Percentiles rank a stretch among this genome's conserved stretches.
Evolutionary conservation across 2,797 vertebrate species (phyloP).

Genomic region (Distichodus sexfasciatus): DNA sequence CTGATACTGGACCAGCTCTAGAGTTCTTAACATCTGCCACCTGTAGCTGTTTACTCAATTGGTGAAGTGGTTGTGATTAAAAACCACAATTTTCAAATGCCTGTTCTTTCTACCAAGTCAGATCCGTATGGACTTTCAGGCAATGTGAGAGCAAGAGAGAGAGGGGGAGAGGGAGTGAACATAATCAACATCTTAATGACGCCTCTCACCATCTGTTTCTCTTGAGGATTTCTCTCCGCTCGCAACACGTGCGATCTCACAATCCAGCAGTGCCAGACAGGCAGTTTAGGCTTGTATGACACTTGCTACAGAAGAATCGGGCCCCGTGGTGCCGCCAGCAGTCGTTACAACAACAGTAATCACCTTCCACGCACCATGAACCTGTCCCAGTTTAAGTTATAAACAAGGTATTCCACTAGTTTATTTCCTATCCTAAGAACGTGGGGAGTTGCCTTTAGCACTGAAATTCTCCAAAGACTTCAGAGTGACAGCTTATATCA

Average conservation of each 20-base stretch:
- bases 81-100: slow-evolving; percentile 40
- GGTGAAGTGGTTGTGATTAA: slow-evolving; percentile 39
- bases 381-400: not conserved
- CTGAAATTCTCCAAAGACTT: too few relatives aligned
- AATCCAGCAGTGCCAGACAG: slow-evolving; percentile 5
- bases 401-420: too few relatives aligned
- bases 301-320: not conserved
- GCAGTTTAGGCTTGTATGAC: slow-evolving; percentile 23
- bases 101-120: slow-evolving; percentile 37
- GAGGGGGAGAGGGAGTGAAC: slow-evolving; percentile 26
- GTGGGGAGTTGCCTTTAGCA: too few relatives aligned
- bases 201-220: slow-evolving; percentile 42
- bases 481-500: too few relatives aligned
- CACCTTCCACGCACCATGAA: not conserved
- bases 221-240: slow-evolving; percentile 15
- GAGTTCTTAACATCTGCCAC: slow-evolving; percentile 21
- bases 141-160: slow-evolving; percentile 17
- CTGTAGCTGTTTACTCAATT: slow-evolving; percentile 31
- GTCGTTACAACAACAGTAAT: not conserved
- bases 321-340: too few relatives aligned
- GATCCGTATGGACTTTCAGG: slow-evolving; percentile 44
- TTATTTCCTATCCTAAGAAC: too few relatives aligned
- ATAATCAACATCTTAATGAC: slow-evolving; percentile 51
- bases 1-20: too few relatives aligned
- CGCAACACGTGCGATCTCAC: slow-evolving; percentile 11